phyloP scores from a whole-genome alignment of 1,140 invertebrate species.

The Pteromalus puparum region DNA sequence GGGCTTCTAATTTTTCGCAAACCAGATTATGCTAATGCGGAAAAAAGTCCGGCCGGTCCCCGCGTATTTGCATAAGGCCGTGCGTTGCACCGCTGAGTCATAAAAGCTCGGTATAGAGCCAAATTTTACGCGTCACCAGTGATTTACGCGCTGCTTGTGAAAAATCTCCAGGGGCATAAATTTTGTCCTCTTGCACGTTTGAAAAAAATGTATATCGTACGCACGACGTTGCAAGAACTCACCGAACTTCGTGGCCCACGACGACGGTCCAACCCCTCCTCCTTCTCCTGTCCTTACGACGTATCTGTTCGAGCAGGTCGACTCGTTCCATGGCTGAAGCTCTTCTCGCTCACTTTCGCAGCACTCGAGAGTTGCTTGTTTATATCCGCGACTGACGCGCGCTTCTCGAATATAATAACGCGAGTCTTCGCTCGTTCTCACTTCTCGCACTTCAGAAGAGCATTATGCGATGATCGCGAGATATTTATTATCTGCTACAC shows the following conservation, averaged over 20 bases:
- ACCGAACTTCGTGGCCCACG: conserved; percentile 79
- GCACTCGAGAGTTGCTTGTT: background rate
- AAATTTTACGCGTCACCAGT: no score
- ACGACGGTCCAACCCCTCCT: conserved; percentile 80
- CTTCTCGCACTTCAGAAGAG: no score
- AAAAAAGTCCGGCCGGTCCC: background rate
- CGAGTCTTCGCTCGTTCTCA: background rate
- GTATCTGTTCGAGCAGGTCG: conserved; percentile 54
- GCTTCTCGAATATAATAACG: no score
- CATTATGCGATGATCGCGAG: no score
- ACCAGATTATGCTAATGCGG: background rate
- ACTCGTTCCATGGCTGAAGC: conserved; percentile 68
- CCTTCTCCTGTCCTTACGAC: conserved; percentile 74
- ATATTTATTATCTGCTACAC: no score
- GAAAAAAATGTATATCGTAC: background rate
- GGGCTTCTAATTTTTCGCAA: background rate
- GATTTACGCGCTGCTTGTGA: background rate
- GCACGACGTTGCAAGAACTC: conserved; percentile 55
- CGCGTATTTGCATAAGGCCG: no score
- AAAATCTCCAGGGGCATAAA: background rate
- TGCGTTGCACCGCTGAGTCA: background rate
- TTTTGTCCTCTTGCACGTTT: no score
- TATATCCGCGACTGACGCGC: background rate
- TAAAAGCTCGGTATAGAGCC: background rate
- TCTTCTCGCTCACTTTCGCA: background rate